A percentile compares a stretch with the other conserved stretches of the same genome.
Evolutionary conservation across 2,888 invertebrate species (phyloP).

Genomic region (Brachypalpus laphriformis): DNA sequence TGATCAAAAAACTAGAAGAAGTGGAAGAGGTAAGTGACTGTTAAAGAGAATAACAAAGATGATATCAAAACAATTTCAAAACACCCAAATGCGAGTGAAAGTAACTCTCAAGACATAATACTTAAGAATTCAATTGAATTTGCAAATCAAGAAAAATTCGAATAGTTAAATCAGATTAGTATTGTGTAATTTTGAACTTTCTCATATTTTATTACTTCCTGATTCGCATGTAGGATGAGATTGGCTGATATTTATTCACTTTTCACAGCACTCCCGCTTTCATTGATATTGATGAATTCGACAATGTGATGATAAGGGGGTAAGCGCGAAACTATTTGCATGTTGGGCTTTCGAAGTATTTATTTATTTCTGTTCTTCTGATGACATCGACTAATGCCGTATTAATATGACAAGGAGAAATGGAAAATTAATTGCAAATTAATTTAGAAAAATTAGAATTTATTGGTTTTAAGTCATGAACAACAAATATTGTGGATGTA

Average conservation of each 20-base stretch:
- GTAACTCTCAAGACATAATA: neutral
- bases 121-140: neutral
- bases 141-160: neutral
- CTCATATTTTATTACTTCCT: neutral
- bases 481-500: no score
- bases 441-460: no score
- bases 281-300: neutral
- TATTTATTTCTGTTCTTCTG: neutral
- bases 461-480: no score
- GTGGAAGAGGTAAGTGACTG: no score
- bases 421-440: no score
- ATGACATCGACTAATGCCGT: neutral
- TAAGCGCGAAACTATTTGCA: neutral
- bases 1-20: no score
- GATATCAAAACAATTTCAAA: neutral
- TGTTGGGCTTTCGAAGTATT: no score
- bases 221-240: neutral
- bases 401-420: no score
- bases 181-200: neutral
- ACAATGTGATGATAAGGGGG: neutral
- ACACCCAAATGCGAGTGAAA: neutral
- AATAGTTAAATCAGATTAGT: neutral
- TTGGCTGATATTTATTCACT: neutral
- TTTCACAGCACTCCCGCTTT: neutral
- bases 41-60: neutral